Base-by-base conservation (phyloP, 2,888 invertebrate species). In the Mythimna loreyi region DNA sequence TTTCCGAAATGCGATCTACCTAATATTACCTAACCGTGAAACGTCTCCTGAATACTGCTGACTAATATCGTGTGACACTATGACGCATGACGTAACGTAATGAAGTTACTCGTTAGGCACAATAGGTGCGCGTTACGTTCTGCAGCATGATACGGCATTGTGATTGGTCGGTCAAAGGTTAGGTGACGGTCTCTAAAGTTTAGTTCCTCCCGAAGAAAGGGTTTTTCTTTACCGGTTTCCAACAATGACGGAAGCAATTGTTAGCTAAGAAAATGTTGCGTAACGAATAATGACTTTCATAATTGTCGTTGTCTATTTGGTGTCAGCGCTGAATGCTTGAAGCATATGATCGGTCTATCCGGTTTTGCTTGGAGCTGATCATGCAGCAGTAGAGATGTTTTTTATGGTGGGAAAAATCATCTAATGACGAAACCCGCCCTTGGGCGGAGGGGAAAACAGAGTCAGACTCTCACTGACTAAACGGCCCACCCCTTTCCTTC, bases 1-100 rank as follows among this genome's bases (percentile, higher is more conserved):
- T 78, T 84, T 84, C 83, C 67, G 75, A 83, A 80, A 71, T 55
- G 67, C 67, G 47, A 71, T 77, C 59, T 50, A 57, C 69, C 9
- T 2, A 40, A 70, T 65, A 77, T 80, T 78, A 77, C 77, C 40
- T 76, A 76, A 78, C 72, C 1, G 45, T 36, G 57, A 76, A 52
- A 67, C 67, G 78, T 53, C 62, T 65, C 4, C 52, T 72, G 78
- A 66, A 72, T 78, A 81, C 59, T 58, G 70, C 64, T 62, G 75
- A 64, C 47, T 62, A n/a, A 55, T 74, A 62, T 60, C 8, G 21
- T 40, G 55, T 50, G 67, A 47, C 30, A 19, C 19, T 28, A 28
- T 59, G 50, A 56, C 52, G 56, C 30, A 36, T 72, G 65, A 74
- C 33, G 47, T 80, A 66, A 77, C n/a, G 30, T 65, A 52, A 68